Conservation (phyloP, 2,113 vertebrate species). For the Meleagris gallopavo region DNA sequence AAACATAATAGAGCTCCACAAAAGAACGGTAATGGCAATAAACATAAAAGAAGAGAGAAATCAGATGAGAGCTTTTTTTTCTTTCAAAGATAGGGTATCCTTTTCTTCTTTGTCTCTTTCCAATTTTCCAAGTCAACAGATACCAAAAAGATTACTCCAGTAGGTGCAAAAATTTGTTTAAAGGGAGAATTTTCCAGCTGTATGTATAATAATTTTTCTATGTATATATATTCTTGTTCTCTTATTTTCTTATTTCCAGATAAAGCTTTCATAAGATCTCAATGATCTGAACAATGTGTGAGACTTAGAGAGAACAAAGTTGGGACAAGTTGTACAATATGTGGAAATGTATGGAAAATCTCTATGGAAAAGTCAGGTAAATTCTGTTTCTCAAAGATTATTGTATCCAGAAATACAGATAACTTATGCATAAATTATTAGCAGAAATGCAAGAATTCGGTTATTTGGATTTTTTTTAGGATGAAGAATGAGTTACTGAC, state of each 20-base stretch:
- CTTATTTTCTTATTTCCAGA: background rate
- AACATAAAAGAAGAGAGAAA: background rate
- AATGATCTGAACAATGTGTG: constrained; percentile 11
- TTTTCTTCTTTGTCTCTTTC: constrained; percentile 2
- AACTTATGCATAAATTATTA: constrained; percentile 33
- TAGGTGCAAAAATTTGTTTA: background rate
- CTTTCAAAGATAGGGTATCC: background rate
- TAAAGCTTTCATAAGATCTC: background rate
- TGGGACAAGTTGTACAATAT: constrained; percentile 2
- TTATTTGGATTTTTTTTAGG: constrained; percentile 38
- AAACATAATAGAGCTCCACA: background rate
- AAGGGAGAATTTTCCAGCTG: background rate
- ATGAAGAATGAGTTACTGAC: constrained; percentile 10
- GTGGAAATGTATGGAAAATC: constrained; percentile 51
- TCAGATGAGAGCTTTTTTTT: background rate
- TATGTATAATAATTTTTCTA: background rate
- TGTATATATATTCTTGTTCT: background rate
- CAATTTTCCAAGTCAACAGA: background rate
- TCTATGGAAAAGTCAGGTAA: constrained; percentile 26
- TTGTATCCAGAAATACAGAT: background rate
- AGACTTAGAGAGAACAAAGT: background rate
- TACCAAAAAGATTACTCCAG: background rate
- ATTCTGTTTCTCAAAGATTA: constrained; percentile 15
- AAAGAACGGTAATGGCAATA: background rate
- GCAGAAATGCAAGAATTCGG: constrained; percentile 12